phyloP scores from a whole-genome alignment of 2,888 invertebrate genomes.

The Eristalinus sepulchralis region DNA sequence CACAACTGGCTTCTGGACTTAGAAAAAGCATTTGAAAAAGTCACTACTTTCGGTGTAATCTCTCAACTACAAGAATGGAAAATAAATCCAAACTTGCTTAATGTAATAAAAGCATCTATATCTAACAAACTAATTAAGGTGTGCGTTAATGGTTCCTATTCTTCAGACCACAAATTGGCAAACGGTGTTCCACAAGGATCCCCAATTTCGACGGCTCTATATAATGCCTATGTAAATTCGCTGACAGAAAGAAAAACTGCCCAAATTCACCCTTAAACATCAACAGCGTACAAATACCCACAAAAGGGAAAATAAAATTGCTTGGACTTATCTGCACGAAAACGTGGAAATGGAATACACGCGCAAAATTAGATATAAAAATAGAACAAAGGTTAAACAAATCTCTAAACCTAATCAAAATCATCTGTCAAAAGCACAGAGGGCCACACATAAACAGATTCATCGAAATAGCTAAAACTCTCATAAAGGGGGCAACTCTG shows the following conservation, averaged over 20 bases:
- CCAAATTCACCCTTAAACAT: not conserved
- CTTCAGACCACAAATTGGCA: not conserved
- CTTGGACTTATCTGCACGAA: slow-evolving; percentile 4
- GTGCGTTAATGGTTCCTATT: not conserved
- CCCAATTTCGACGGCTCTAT: too few relatives aligned
- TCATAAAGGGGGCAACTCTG: not conserved
- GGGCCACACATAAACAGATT: not conserved
- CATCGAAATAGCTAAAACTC: not conserved
- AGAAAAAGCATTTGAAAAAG: slow-evolving; percentile 7
- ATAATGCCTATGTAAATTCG: too few relatives aligned
- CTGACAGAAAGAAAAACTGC: not conserved
- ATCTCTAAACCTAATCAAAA: not conserved
- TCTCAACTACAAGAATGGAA: not conserved
- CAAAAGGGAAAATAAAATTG: not conserved
- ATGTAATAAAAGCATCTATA: not conserved
- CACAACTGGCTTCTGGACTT: not conserved
- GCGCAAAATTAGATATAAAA: not conserved
- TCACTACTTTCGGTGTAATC: not conserved
- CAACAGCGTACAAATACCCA: not conserved
- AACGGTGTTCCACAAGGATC: too few relatives aligned
- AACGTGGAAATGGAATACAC: slow-evolving; percentile 13
- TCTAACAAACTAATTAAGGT: not conserved
- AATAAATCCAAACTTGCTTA: not conserved
- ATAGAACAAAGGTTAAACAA: not conserved
- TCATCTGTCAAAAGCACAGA: slow-evolving; percentile 4